phyloP scores from a whole-genome alignment of 2,797 vertebrate genomes.

The Muscicapa comitata region DNA sequence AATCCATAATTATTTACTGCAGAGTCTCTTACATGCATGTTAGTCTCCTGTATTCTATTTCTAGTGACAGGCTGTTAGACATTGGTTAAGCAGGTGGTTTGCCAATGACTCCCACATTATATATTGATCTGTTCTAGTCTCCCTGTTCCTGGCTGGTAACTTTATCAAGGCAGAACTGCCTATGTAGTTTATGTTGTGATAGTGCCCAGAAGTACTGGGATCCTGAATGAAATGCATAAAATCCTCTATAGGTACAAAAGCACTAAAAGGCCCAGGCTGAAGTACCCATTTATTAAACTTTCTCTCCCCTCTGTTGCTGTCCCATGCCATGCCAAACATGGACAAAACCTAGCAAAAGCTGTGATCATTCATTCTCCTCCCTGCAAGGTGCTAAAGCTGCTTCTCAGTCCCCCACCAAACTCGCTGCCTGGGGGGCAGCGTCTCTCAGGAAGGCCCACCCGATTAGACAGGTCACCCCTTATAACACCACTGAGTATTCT shows the following conservation, averaged over 20 bases:
- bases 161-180: constrained; percentile 14
- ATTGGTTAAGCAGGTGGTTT: constrained; percentile 38
- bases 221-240: background rate
- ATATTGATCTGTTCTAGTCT: constrained; percentile 15
- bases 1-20: background rate
- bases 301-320: background rate
- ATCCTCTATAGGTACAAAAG: background rate
- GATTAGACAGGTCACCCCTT: background rate
- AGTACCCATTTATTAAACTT: background rate
- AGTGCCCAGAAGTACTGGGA: background rate
- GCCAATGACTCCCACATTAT: background rate
- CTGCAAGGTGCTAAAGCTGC: background rate
- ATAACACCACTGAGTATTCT: background rate
- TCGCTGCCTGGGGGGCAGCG: background rate
- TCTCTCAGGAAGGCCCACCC: background rate
- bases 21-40: background rate
- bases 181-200: background rate
- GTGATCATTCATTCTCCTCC: background rate
- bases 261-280: background rate
- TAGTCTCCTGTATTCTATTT: constrained; percentile 37
- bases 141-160: background rate
- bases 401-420: background rate
- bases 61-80: constrained; percentile 5
- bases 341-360: background rate
- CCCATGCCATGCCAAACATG: background rate